Percentiles rank a stretch among this genome's conserved stretches.
phyloP scores from a whole-genome alignment of 1,140 invertebrate genomes.

The Hormaphis cornu region DNA sequence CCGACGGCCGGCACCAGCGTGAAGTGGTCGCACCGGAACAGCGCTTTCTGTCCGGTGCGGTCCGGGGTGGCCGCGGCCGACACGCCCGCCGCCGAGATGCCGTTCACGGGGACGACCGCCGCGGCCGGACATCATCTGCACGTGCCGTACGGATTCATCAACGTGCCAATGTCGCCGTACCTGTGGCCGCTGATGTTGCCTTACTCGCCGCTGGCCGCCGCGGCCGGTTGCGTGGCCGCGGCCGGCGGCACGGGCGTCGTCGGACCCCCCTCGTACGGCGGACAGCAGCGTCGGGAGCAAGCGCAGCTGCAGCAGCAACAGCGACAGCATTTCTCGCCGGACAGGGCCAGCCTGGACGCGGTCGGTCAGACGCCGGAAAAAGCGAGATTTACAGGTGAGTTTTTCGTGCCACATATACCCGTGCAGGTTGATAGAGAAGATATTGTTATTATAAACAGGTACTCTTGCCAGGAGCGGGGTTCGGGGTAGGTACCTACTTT shows the following conservation, averaged over 20 bases:
- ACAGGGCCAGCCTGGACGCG: conserved; percentile 40
- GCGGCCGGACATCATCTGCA: background rate
- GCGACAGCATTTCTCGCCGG: conserved; percentile 42
- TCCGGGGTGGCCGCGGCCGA: background rate
- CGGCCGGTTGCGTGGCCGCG: conserved; percentile 41
- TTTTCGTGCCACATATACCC: too few relatives aligned
- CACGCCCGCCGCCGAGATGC: background rate
- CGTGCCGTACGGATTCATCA: background rate
- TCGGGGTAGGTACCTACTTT: too few relatives aligned
- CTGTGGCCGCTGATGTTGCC: conserved; percentile 29
- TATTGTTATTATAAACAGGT: too few relatives aligned
- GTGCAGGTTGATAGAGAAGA: too few relatives aligned
- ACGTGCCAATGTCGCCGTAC: background rate
- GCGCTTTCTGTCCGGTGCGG: background rate
- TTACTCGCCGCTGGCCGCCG: conserved; percentile 42
- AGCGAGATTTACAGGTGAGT: conserved; percentile 36
- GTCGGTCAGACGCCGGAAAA: conserved; percentile 41
- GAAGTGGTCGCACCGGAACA: conserved; percentile 2
- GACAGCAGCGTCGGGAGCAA: conserved; percentile 35
- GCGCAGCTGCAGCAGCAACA: conserved; percentile 36
- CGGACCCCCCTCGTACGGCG: conserved; percentile 41
- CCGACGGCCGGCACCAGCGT: background rate
- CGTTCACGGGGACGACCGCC: background rate
- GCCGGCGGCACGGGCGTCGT: conserved; percentile 42
- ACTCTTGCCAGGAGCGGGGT: too few relatives aligned